phyloP scores from a whole-genome alignment of 2,113 vertebrate species.

The Plecturocebus donacophilus region DNA sequence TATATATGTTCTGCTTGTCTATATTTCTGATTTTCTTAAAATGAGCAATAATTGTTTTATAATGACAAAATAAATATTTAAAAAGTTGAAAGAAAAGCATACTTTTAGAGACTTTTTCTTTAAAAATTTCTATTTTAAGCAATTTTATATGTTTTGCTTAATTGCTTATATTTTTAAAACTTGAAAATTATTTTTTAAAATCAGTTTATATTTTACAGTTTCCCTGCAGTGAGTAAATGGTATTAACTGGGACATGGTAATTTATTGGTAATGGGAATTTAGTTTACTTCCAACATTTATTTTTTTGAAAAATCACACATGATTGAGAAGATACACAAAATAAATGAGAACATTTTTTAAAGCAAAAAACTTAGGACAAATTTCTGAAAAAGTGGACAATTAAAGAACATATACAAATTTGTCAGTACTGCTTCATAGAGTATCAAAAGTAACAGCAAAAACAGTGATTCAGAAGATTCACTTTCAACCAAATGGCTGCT shows the following conservation, averaged over 20 bases:
- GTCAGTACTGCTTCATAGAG: neutral
- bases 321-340: neutral
- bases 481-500: neutral
- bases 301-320: neutral
- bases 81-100: neutral
- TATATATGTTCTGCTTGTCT: neutral
- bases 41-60: neutral
- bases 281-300: neutral
- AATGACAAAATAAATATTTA: neutral
- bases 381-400: neutral
- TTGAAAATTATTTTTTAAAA: neutral
- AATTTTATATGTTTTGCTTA: neutral
- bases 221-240: neutral
- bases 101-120: neutral
- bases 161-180: neutral
- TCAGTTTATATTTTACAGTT: neutral
- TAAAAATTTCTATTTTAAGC: neutral
- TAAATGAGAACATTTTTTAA: neutral
- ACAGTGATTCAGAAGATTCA: neutral
- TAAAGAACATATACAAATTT: conserved; percentile 11
- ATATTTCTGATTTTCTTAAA: neutral
- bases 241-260: neutral
- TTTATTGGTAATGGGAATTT: neutral
- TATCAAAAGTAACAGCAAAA: neutral
- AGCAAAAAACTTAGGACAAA: neutral